phyloP scores from a whole-genome alignment of 2,113 vertebrate species.

The Halichoerus grypus region DNA sequence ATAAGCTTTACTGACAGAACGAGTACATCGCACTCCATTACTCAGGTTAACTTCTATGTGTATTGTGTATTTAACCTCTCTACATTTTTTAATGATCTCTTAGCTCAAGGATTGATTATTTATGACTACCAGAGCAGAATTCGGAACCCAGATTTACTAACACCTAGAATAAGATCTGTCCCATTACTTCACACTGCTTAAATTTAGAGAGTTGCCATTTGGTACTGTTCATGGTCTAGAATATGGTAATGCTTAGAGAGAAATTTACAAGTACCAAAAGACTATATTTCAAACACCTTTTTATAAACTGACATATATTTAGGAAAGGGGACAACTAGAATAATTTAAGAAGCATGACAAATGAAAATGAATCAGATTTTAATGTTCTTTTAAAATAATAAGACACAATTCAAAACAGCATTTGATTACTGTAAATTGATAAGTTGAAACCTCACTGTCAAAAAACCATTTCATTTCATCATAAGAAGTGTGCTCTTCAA shows the following conservation, averaged over 20 bases:
- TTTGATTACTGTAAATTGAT: constrained; percentile 16
- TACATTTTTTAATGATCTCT: neutral
- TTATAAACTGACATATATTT: neutral
- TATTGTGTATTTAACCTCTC: neutral
- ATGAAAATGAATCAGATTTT: neutral
- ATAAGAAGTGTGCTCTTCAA: neutral
- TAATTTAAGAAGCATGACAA: neutral
- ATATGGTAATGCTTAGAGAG: neutral
- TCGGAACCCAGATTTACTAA: neutral
- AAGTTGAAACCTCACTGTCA: neutral
- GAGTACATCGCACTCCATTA: neutral
- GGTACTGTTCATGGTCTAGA: neutral
- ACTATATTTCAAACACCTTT: neutral
- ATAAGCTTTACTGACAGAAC: neutral
- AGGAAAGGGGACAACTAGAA: neutral
- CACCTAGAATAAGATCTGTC: neutral
- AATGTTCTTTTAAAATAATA: neutral
- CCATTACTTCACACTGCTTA: neutral
- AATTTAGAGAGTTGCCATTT: neutral
- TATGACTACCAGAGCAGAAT: neutral
- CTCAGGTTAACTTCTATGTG: neutral
- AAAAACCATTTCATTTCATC: neutral
- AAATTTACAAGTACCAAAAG: neutral
- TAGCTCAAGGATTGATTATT: neutral
- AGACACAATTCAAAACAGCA: neutral